Evolutionary conservation across 2,113 vertebrate genomes (phyloP).

Genomic region (Buteo buteo): DNA sequence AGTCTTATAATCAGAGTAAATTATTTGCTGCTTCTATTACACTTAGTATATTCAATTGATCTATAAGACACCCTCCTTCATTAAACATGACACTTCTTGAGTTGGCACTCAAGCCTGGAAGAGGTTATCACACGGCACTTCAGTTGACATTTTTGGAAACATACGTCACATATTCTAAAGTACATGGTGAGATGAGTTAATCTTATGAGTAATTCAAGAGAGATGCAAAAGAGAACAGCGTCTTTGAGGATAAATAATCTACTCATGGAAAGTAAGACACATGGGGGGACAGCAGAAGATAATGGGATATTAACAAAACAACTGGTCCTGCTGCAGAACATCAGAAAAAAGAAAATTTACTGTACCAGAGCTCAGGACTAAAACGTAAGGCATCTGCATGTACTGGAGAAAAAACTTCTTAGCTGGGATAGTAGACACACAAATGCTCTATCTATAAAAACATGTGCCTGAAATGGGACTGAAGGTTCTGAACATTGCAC

Average conservation of each 20-base stretch:
- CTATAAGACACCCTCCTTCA: background rate
- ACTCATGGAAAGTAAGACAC: background rate
- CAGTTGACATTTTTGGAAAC: background rate
- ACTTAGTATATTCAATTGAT: background rate
- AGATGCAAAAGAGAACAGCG: background rate
- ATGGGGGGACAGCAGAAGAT: background rate
- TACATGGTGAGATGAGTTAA: background rate
- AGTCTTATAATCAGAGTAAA: background rate
- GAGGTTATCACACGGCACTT: background rate
- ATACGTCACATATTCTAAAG: background rate
- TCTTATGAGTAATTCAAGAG: background rate
- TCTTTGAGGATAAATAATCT: background rate
- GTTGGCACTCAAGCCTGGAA: accelerated
- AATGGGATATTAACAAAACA: background rate
- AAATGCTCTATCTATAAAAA: background rate
- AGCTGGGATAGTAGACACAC: too few relatives aligned
- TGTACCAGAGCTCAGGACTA: background rate
- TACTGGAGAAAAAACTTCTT: background rate
- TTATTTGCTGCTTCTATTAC: background rate
- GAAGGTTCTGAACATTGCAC: background rate
- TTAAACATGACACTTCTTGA: background rate
- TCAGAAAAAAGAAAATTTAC: background rate
- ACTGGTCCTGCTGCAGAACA: background rate
- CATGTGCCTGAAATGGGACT: background rate
- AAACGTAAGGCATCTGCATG: background rate